Base-by-base conservation (phyloP, 2,888 invertebrate genomes). In the Eutolmus rufibarbis region DNA sequence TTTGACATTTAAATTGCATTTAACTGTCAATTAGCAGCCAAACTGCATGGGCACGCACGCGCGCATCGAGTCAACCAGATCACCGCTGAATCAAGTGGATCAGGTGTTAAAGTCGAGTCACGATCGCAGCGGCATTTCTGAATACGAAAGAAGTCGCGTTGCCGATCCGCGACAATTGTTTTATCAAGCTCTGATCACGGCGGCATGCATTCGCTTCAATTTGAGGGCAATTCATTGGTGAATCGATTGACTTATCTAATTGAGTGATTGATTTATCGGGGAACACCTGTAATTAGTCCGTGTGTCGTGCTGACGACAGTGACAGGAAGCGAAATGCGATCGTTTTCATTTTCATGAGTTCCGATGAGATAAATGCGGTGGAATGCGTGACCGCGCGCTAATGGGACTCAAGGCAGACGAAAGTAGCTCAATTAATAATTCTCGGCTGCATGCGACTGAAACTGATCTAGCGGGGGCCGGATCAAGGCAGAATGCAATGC, bases 371-470 rank as follows among this genome's bases (percentile, higher is more conserved):
- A 66, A 66, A 66, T 66, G 66, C 66, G 23, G 28, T 66, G 66
- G 66, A 66, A 78, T 78, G 78, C 78, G 40, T 40, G 78, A 78
- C 37, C 78, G 43, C 16, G 5, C 78, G 8, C 78, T 78, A 40
- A 23, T 23, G 23, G 43, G 14, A 16, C 23, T 78, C 78, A 78
- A 78, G 43, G 43, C 78, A 78, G 40, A 23, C n/a, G 78, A 78
- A 78, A 78, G 43, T 78, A 40, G 37, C 43, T 46, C 78, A 78
- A 78, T 78, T 78, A 78, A 78, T 78, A 78, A 43, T 78, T 78
- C 78, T 78, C 46, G n/a, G 46, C 43, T 12, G 23, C 34, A 76
- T 78, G 19, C 78, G 9, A 9, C 43, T 78, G 40, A 40, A 40
- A 78, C 12, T 43, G 78, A 40, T 78, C 78, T 12, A 19, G 14